Evolutionary conservation across 2,797 vertebrate species (phyloP).

Genomic region (Sebastes taczanowskii): DNA sequence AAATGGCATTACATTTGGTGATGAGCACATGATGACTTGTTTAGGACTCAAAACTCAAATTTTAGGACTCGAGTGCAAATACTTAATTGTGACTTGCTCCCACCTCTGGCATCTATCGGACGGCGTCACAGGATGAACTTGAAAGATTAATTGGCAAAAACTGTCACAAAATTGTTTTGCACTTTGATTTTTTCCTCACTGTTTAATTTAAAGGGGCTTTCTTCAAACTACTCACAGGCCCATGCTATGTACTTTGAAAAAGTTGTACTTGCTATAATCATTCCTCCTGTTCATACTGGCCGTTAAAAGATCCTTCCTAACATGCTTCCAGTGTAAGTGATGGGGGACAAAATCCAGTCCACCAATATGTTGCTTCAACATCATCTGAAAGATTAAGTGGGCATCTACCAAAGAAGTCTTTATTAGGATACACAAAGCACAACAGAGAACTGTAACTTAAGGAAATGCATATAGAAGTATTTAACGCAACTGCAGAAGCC

Average conservation of each 20-base stretch:
- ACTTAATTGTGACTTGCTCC: not conserved
- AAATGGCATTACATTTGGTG: not conserved
- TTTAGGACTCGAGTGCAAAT: too few species aligned
- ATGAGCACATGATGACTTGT: not conserved
- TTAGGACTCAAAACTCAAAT: too few species aligned
- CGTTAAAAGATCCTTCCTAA: not conserved
- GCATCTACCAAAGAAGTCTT: not conserved
- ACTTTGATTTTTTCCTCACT: not conserved
- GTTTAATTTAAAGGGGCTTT: not conserved
- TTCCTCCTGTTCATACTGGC: not conserved
- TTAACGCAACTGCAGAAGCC: too few species aligned
- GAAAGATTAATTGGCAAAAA: not conserved
- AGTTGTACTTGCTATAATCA: not conserved
- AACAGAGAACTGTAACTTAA: too few species aligned
- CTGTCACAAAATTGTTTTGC: not conserved
- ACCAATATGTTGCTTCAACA: not conserved
- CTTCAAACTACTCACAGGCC: not conserved
- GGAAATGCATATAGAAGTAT: too few species aligned
- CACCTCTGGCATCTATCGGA: too few species aligned
- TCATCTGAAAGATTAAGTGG: not conserved
- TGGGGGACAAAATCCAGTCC: not conserved
- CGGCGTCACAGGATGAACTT: accelerated
- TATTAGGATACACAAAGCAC: too few species aligned
- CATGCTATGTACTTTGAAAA: not conserved
- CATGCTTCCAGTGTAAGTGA: not conserved